These are phyloP conservation scores for Corapipo altera DNA, from an alignment of 2,113 vertebrate species.

Conservation along the genomic window DNA sequence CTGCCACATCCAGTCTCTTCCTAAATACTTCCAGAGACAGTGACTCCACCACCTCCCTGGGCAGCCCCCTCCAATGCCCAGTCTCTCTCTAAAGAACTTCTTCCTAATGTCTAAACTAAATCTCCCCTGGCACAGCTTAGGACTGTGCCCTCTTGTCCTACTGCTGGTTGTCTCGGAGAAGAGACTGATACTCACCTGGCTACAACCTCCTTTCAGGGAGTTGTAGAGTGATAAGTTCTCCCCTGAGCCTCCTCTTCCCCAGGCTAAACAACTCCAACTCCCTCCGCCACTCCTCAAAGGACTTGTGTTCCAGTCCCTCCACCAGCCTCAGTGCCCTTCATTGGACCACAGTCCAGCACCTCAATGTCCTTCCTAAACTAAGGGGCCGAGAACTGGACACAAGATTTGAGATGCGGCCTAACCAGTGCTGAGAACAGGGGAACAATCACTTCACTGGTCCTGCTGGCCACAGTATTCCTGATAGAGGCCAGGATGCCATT, in stretches of 20 bases:
- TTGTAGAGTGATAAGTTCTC: not conserved
- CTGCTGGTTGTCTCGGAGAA: not conserved
- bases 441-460: not conserved
- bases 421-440: not conserved
- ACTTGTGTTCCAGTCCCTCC: not conserved
- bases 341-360: not conserved
- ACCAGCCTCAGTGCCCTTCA: not conserved
- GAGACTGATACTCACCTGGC: not conserved
- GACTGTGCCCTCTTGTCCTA: not conserved
- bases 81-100: not conserved
- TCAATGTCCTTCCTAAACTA: not conserved
- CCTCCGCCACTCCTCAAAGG: not conserved
- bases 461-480: not conserved
- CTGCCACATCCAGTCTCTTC: not conserved
- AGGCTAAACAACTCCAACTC: not conserved
- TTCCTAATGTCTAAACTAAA: not conserved
- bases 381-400: not conserved
- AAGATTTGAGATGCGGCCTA: not conserved
- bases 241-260: not conserved
- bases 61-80: not conserved
- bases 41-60: not conserved
- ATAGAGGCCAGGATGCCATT: not conserved
- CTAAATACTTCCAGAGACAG: not conserved
- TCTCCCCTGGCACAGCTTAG: not conserved
- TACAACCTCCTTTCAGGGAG: not conserved